These are phyloP conservation scores for Paramormyrops kingsleyae DNA, from an alignment of 2,113 vertebrate species.

Conservation along the genomic window DNA sequence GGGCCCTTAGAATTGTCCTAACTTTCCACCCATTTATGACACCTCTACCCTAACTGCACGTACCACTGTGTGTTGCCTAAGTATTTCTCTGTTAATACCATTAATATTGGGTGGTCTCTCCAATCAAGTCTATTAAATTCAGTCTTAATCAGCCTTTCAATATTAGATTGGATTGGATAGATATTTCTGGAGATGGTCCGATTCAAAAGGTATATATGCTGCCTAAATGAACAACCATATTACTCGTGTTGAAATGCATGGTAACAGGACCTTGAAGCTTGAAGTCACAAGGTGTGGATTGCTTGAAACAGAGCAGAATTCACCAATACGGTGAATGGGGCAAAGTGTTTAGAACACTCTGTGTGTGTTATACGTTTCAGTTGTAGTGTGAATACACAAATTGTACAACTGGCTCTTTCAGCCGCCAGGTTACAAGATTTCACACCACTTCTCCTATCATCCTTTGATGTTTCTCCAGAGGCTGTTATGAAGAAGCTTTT, in stretches of 20 bases:
- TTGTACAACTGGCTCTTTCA: background rate
- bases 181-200: background rate
- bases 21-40: too few relatives aligned
- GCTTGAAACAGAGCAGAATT: background rate
- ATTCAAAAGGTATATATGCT: background rate
- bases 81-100: background rate
- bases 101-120: background rate
- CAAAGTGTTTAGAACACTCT: background rate
- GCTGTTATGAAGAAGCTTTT: conserved; percentile 64
- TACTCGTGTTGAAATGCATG: background rate
- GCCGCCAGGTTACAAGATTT: background rate
- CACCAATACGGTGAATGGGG: background rate
- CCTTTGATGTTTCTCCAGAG: conserved; percentile 36
- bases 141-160: background rate
- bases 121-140: background rate
- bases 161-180: background rate
- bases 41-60: background rate
- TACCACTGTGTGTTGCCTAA: background rate
- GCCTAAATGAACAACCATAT: background rate
- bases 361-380: background rate
- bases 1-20: too few relatives aligned
- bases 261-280: background rate
- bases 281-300: background rate
- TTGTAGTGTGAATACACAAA: background rate
- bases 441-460: conserved; percentile 2